Evolutionary conservation across 2,888 invertebrate genomes (phyloP), one percentile per base, ranked within the genome.

Genomic region (Dioctria rufipes): DNA sequence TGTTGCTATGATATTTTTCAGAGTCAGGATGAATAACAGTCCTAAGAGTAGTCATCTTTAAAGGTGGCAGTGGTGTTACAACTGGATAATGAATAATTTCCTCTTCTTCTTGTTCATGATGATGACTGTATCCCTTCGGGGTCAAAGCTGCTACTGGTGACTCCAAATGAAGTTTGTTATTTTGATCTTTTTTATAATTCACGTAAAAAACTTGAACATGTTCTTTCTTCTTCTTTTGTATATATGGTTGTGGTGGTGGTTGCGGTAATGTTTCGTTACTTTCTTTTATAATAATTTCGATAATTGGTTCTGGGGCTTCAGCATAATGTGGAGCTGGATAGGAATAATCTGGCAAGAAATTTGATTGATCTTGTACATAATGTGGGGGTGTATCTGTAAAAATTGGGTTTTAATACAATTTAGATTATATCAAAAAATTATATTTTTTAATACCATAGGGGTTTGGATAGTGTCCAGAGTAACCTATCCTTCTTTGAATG

Each of bases 141-240:
- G 94, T 93, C 39, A 96, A 90, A 5, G 96, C 95, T 6, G 95
- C 94, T 39, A 96, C 91, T 0, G 96, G 96, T 83, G 93, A 92
- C 82, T 96, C 96, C 86, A 96, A 94, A 77, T 95, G 92, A 9
- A 96, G 91, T 84, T 94, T 93, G 11, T 94, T 92, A 84, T 93
- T 90, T 2, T 92, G 94, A 85, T 96, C 95, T 87, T 96, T 96
- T 86, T 95, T 95, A 86, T 96, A 96, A 88, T 96, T 96, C 0
- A 96, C 96, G 86, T 96, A 96, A 87, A 95, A 96, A 0, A 96
- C 96, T 85, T 96, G 96, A 58, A 96, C 95, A 43, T 96, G 95
- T 86, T 96, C 96, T 86, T 95, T 95, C 84, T 92, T 92, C 83
- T 92, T 91, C 83, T 91, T 91, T 25, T 90, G 90, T 4, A 86